These are phyloP conservation scores for Cydia amplana DNA, from an alignment of 1,140 invertebrate species.

Conservation along the genomic window DNA sequence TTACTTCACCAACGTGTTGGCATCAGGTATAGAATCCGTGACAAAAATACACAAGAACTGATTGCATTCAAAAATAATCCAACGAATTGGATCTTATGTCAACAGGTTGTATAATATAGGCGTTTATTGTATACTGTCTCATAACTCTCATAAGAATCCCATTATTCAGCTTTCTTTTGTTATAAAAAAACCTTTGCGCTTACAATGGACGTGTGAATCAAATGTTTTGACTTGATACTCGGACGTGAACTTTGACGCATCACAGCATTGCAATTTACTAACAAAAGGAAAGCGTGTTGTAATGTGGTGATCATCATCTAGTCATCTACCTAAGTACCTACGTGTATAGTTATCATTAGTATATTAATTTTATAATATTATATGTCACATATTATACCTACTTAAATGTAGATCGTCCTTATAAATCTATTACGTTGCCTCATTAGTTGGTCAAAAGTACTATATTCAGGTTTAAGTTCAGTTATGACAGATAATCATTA, in stretches of 20 bases:
- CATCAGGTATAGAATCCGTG: neutral
- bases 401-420: too few relatives aligned
- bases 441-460: too few relatives aligned
- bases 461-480: neutral
- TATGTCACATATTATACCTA: too few relatives aligned
- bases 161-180: slow-evolving; percentile 5
- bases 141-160: neutral
- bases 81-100: neutral
- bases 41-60: slow-evolving; percentile 1
- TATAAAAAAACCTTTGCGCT: neutral
- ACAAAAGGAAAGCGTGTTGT: slow-evolving; percentile 5
- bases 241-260: slow-evolving; percentile 13
- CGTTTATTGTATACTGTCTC: neutral
- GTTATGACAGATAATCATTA: neutral
- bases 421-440: too few relatives aligned
- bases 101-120: neutral
- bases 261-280: slow-evolving; percentile 5
- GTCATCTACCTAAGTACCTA: neutral
- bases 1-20: neutral
- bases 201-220: slow-evolving; percentile 13
- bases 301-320: neutral
- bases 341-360: too few relatives aligned
- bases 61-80: neutral
- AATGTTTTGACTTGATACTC: slow-evolving; percentile 3
- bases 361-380: too few relatives aligned